Base-by-base conservation (phyloP, 2,113 vertebrate genomes). In the Australoheros scitulus region DNA sequence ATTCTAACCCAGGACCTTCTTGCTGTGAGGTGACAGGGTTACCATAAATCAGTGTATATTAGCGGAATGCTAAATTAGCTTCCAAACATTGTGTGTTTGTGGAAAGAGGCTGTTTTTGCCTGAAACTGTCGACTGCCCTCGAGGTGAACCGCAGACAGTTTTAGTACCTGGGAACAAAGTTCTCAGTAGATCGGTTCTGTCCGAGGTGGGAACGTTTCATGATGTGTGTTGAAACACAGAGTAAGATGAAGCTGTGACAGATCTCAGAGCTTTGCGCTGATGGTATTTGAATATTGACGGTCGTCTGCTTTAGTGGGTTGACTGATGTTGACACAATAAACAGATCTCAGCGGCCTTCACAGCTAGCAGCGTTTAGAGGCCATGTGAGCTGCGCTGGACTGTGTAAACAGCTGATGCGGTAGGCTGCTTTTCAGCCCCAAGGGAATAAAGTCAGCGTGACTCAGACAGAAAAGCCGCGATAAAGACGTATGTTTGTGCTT, bases 331-430 rank as follows among this genome's bases (percentile, higher is more conserved):
- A 58, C 81, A 76, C 22, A 32, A 22, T 72, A 32, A 80, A 38
- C 55, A 9, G 13, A 77, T 64, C 29, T 38, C 41, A 18, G 59
- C 22, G 29, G 56, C 4, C 56, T 9, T 41, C 41, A 29, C 57
- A 43, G 59, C 79, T 59, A 55, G 58, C 34, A 47, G 56, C 68
- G n/a, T 61, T 68, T 68, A 43, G 26, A 75, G 50, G 65, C 58
- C 6, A 2, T 15, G 36, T 24, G 58, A 57, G 79, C 86, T 61
- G 61, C 32, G 9, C 32, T 36, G 18, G 8, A 22, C 56, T 89
- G 52, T 70, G 87, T 81, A 91, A 94, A 90, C 91, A 91, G 82
- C 79, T 87, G 83, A 90, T 77, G 68, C 1, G 36, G 81, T 89
- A 36, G 47, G 65, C 60, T 88, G 83, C 72, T 75, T 91, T 70